Evolutionary conservation across 2,888 invertebrate genomes (phyloP).

Genomic region (Caenorhabditis sp.): DNA sequence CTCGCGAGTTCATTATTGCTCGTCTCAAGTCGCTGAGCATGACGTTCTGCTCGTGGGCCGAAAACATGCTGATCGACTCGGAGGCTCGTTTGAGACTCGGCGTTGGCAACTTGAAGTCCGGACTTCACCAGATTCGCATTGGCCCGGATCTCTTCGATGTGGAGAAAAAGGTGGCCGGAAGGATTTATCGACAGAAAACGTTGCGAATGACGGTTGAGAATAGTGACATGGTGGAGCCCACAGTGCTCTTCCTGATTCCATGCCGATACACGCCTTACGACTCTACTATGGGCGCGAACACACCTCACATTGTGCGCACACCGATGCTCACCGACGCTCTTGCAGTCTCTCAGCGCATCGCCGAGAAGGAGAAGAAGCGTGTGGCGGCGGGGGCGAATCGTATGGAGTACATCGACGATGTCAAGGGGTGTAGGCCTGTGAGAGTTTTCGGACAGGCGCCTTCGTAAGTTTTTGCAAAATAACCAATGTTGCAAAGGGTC

Average conservation of each 20-base stretch:
- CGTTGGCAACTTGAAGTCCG: conserved; percentile 12
- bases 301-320: conserved; percentile 53
- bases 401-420: conserved; percentile 22
- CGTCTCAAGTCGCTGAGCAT: conserved; percentile 22
- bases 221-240: background rate
- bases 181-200: too few relatives aligned
- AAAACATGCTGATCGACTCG: conserved; percentile 15
- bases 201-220: conserved; percentile 26
- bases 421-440: conserved; percentile 13
- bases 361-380: conserved; percentile 12
- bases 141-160: background rate
- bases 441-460: conserved; percentile 6
- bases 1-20: conserved; percentile 7
- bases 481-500: too few relatives aligned
- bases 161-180: too few relatives aligned
- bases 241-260: conserved; percentile 48
- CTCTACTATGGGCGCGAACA: conserved; percentile 42
- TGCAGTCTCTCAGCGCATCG: background rate
- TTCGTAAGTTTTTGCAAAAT: conserved; percentile 20
- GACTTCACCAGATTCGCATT: conserved; percentile 40
- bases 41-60: conserved; percentile 45
- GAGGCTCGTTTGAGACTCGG: background rate
- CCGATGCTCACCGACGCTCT: conserved; percentile 41
- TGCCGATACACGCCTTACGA: conserved; percentile 40
- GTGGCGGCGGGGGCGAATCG: background rate